Evolutionary conservation across 2,797 vertebrate species (phyloP).

Genomic region (Prunella strophiata): DNA sequence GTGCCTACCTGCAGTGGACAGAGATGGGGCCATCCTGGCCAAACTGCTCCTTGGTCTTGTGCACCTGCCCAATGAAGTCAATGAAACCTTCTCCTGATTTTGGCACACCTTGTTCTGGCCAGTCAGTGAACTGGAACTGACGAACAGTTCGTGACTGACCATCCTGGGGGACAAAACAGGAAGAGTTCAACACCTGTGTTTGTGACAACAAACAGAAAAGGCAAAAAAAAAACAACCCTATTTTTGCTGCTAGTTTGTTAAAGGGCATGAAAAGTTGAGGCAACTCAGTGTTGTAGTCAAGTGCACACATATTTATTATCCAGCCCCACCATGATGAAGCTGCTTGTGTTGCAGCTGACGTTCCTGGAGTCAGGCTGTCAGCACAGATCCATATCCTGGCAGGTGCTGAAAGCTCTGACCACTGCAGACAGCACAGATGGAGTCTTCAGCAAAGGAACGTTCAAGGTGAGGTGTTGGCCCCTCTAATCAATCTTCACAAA

Average conservation of each 20-base stretch:
- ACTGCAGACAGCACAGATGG: conserved; percentile 19
- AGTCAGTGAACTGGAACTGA: conserved; percentile 99
- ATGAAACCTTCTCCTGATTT: conserved; percentile 98
- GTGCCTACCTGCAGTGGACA: conserved; percentile 93
- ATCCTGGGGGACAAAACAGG: conserved; percentile 76
- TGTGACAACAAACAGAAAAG: background rate
- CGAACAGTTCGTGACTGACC: conserved; percentile 96
- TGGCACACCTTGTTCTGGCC: conserved; percentile 97
- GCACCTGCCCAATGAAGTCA: conserved; percentile 97
- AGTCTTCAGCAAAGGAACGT: background rate
- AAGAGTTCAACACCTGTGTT: rapidly evolving
- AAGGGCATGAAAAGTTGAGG: background rate
- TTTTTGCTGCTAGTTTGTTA: background rate
- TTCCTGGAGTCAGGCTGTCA: background rate
- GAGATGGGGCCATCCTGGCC: conserved; percentile 98
- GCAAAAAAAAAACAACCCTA: background rate
- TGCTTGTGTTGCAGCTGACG: background rate
- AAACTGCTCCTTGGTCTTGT: conserved; percentile 99
- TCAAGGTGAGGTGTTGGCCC: conserved; percentile 45
- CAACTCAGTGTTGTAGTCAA: background rate
- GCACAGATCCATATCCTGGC: background rate
- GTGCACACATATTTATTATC: background rate
- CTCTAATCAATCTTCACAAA: conserved; percentile 36
- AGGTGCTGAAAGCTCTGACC: background rate
- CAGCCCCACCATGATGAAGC: background rate